A percentile compares a stretch with the other conserved stretches of the same genome.
Conservation (phyloP, 2,113 vertebrate genomes). For the western clawed frog (Xenopus tropicalis) region DNA sequence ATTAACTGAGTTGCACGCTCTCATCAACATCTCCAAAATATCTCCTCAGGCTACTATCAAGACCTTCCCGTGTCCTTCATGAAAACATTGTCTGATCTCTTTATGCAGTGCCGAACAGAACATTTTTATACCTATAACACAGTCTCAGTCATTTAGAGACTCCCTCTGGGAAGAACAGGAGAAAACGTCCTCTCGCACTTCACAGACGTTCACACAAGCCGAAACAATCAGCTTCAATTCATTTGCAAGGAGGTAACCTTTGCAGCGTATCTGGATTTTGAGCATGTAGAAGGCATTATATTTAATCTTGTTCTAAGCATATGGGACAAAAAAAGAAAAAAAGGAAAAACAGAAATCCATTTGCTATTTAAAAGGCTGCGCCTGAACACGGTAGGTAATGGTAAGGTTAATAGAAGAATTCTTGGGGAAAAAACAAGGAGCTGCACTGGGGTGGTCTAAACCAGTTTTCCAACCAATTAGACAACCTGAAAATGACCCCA, state of each 20-base stretch:
- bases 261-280: constrained; percentile 12
- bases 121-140: constrained; percentile 29
- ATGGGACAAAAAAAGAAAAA: not conserved
- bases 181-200: constrained; percentile 23
- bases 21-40: constrained; percentile 32
- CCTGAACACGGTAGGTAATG: too few relatives aligned
- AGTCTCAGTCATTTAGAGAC: constrained; percentile 25
- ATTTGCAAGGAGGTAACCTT: constrained; percentile 11
- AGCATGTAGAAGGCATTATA: constrained; percentile 1
- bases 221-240: constrained; percentile 1
- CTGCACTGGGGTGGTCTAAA: too few relatives aligned
- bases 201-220: constrained; percentile 8
- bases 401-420: too few relatives aligned
- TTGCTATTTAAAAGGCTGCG: too few relatives aligned
- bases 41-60: constrained; percentile 24
- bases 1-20: constrained; percentile 17
- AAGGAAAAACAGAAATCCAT: not conserved
- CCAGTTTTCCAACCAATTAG: too few relatives aligned
- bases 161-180: constrained; percentile 11
- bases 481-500: too few relatives aligned
- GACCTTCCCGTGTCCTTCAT: constrained; percentile 34
- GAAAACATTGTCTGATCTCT: constrained; percentile 32
- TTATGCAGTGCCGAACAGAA: constrained; percentile 33
- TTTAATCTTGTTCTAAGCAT: not conserved
- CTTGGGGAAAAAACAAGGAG: too few relatives aligned